Base-by-base conservation (phyloP, 2,113 vertebrate genomes). In the Brienomyrus longianalis region DNA sequence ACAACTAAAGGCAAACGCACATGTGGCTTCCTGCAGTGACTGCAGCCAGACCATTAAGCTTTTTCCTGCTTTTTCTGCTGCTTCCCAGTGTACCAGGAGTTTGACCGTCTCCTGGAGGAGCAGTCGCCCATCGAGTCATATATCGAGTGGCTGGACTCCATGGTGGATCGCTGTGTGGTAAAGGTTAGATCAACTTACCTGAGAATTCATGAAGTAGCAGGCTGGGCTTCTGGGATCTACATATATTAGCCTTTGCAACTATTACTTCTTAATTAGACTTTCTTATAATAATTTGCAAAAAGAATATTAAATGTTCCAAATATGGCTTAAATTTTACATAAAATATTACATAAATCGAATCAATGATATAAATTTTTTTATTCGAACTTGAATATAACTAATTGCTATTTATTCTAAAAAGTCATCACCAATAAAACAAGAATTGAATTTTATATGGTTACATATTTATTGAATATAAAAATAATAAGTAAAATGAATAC, bases 91-190 rank as follows among this genome's bases (percentile, higher is more conserved):
- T 99, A 99, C 93, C 98, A 99, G 94, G 98, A 99, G 93, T 99
- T 99, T 92, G 98, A 99, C 93, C 97, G 97, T 90, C 96, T 99
- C 8, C 90, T 99, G 91, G 98, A 99, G 93, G 98, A 99, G 91
- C 98, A 99, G 93, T 99, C 98, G 10, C 98, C 98, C 23, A 99
- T 99, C 0, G 98, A 99, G 93, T 97, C 98, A 0, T 99, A 99
- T 94, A 97, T 98, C 0, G 98, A 99, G 92, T 99, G 98, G 98
- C 94, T 99, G 95, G 98, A 99, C 93, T 97, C 98, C 88, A 99
- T 99, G 98, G 98, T 98, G 94, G 98, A 99, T 94, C 97, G 98
- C 92, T 99, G 98, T 39, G 98, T 99, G 17, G 97, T 99, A 89
- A 98, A 98, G 97, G 98, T 99, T 91, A 95, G 98, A 96, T 88